Percentiles rank a stretch among this genome's conserved stretches.
These are phyloP conservation scores for Anadara kagoshimensis DNA, from an alignment of 1,140 invertebrate genomes.

Conservation along the genomic window DNA sequence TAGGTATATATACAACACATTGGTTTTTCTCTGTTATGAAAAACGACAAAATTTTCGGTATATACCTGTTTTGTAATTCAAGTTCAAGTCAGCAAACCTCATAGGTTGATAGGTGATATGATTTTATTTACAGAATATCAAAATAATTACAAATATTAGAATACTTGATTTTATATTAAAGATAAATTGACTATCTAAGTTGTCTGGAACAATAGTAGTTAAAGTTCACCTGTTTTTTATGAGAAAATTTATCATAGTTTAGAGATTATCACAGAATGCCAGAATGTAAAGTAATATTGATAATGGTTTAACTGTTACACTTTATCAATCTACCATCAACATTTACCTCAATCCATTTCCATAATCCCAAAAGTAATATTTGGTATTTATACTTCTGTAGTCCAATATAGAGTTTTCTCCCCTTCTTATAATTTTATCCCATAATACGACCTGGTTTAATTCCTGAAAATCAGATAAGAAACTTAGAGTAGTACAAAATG, in stretches of 20 bases:
- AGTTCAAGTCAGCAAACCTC: too few relatives aligned
- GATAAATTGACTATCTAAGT: background rate
- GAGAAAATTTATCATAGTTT: background rate
- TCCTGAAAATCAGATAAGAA: conserved; percentile 74
- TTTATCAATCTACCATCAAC: background rate
- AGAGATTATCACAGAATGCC: background rate
- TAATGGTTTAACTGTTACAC: too few relatives aligned
- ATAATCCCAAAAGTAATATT: conserved; percentile 99
- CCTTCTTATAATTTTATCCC: conserved; percentile 98
- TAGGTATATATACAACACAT: too few relatives aligned
- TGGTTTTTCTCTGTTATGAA: too few relatives aligned
- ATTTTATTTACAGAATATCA: too few relatives aligned
- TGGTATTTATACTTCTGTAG: conserved; percentile 95
- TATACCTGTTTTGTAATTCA: too few relatives aligned
- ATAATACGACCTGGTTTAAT: conserved; percentile 88
- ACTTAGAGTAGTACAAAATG: background rate
- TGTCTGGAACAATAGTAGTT: background rate
- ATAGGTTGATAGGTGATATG: too few relatives aligned
- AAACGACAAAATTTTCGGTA: too few relatives aligned
- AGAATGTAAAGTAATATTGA: too few relatives aligned
- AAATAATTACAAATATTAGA: too few relatives aligned
- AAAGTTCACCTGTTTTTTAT: background rate
- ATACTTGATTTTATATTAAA: too few relatives aligned
- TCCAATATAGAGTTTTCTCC: conserved; percentile 93
- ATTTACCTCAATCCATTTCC: conserved; percentile 94